phyloP scores from a whole-genome alignment of 1,140 invertebrate species.

The Zaprionus gabonicus region DNA sequence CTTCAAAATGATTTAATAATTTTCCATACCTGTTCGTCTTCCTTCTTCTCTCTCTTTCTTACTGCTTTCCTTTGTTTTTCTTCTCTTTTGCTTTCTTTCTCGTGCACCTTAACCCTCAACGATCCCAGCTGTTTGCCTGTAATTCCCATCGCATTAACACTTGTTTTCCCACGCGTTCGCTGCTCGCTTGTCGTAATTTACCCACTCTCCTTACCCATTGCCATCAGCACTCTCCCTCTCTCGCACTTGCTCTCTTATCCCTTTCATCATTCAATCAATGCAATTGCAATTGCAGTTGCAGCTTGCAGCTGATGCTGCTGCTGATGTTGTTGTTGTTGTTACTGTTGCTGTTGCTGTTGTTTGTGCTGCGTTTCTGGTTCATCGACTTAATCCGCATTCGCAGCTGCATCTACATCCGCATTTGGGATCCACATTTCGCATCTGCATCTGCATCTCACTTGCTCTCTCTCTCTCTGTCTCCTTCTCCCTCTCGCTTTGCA shows the following conservation, averaged over 20 bases:
- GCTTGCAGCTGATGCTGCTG: background rate
- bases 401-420: background rate
- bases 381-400: slow-evolving; percentile 8
- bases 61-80: too few relatives aligned
- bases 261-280: slow-evolving; percentile 6
- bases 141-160: background rate
- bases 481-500: background rate
- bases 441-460: background rate
- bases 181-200: background rate
- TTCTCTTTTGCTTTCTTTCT: background rate
- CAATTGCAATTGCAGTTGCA: background rate
- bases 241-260: too few relatives aligned
- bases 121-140: background rate
- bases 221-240: background rate
- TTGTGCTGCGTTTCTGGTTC: slow-evolving; percentile 7
- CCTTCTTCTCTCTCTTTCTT: background rate
- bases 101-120: background rate
- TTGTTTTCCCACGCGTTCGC: background rate
- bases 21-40: too few relatives aligned
- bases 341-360: background rate
- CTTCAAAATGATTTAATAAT: too few relatives aligned
- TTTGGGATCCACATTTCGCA: slow-evolving; percentile 1
- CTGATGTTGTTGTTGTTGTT: background rate
- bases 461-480: background rate
- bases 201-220: background rate